Conservation (phyloP, 30 jellyfish, hydroid and myxozoan species). For the Pseudorhiza aurosa region DNA sequence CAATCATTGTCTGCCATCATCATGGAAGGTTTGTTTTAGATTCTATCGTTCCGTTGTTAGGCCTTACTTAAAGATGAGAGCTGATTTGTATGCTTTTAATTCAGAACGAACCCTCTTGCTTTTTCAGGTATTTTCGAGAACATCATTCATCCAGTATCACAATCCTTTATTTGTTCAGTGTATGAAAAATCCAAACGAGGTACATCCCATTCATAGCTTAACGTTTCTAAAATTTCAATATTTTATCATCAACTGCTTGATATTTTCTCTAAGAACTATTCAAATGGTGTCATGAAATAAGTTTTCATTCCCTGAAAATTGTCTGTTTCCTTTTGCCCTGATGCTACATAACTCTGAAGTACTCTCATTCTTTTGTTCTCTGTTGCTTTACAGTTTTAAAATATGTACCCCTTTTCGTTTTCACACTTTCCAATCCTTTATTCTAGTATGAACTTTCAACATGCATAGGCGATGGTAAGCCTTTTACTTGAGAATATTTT, state of each 20-base stretch:
- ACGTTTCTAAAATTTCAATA: too few species aligned
- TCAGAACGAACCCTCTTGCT: neutral
- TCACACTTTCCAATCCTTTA: neutral
- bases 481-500: slow-evolving; percentile 31
- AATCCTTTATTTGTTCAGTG: slow-evolving; percentile 72
- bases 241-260: too few species aligned
- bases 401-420: too few species aligned
- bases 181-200: slow-evolving; percentile 89
- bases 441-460: slow-evolving; percentile 81
- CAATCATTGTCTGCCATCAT: neutral
- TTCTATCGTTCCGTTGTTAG: neutral
- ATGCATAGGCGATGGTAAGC: slow-evolving; percentile 89
- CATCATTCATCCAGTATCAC: slow-evolving; percentile 32
- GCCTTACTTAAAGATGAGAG: neutral
- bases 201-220: too few species aligned
- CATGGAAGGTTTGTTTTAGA: neutral
- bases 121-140: slow-evolving; percentile 65
- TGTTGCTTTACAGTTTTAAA: too few species aligned
- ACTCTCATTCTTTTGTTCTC: neutral
- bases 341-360: neutral
- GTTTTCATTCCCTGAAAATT: too few species aligned
- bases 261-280: too few species aligned
- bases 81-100: neutral
- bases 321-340: neutral
- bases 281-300: too few species aligned